These are phyloP conservation scores for Diachasmimorpha longicaudata DNA, from an alignment of 1,140 invertebrate species.

Conservation along the genomic window DNA sequence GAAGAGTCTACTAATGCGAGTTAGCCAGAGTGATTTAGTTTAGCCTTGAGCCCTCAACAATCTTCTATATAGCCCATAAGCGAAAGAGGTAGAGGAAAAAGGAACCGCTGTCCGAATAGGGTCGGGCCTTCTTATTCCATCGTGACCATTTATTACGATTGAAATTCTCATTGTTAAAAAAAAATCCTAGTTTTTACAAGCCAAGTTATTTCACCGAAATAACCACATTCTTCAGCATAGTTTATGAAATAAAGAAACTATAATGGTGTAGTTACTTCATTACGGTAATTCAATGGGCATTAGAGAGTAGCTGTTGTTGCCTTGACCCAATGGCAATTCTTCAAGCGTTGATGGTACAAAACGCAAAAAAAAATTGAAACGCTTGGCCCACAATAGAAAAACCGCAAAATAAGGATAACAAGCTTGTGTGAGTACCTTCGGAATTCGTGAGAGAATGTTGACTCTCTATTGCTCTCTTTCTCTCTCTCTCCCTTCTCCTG, in stretches of 20 bases:
- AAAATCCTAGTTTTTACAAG: not conserved
- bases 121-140: not conserved
- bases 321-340: not conserved
- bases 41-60: constrained; percentile 13
- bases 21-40: constrained; percentile 19
- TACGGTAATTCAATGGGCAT: not conserved
- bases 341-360: not conserved
- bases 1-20: constrained; percentile 23
- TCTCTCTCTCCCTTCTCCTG: not conserved
- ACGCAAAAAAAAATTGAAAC: not conserved
- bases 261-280: not conserved
- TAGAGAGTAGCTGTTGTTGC: not conserved
- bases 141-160: not conserved
- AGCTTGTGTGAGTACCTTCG: not conserved
- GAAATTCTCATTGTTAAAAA: constrained; percentile 7
- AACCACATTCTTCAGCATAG: not conserved
- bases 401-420: not conserved
- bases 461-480: not conserved
- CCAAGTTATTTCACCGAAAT: not conserved
- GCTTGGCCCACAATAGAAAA: not conserved
- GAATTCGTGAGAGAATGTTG: constrained; percentile 22
- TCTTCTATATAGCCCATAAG: constrained; percentile 6
- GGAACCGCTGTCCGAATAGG: constrained; percentile 4
- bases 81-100: constrained; percentile 8
- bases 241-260: not conserved